phyloP scores from a whole-genome alignment of 1,140 invertebrate genomes.

The Parapsyche elsis region DNA sequence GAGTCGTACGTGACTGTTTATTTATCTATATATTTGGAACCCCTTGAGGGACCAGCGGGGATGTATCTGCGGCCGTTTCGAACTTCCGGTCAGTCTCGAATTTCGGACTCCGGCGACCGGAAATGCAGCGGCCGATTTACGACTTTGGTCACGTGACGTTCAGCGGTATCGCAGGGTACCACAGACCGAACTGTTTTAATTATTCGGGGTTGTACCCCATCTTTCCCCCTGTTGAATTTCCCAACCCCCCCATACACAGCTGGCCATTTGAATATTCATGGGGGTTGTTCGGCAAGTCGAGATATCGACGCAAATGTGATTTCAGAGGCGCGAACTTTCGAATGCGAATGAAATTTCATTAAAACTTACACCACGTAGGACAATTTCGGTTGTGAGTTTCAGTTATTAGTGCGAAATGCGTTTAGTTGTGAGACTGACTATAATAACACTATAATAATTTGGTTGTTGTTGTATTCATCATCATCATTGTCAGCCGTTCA shows the following conservation, averaged over 20 bases:
- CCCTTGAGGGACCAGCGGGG: neutral
- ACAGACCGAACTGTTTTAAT: constrained; percentile 20
- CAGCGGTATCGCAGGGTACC: neutral
- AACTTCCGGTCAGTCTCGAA: constrained; percentile 55
- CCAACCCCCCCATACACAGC: neutral
- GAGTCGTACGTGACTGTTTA: too few species aligned
- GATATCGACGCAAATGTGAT: neutral
- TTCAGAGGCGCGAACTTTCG: too few species aligned
- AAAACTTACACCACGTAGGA: too few species aligned
- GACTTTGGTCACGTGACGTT: constrained; percentile 41
- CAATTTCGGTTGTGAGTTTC: too few species aligned
- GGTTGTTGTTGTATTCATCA: too few species aligned
- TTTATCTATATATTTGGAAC: neutral
- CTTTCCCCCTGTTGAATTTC: neutral
- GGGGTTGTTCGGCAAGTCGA: neutral
- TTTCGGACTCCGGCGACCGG: constrained; percentile 50
- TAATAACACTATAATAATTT: too few species aligned
- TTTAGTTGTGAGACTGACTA: too few species aligned
- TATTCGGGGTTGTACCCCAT: constrained; percentile 1
- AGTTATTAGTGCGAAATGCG: too few species aligned
- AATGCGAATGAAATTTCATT: too few species aligned
- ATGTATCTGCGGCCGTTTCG: constrained; percentile 5
- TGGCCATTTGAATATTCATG: constrained; percentile 39
- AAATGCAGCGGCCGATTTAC: constrained; percentile 50
- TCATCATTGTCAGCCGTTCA: too few species aligned